Conservation (phyloP, 2,113 vertebrate species). For the Stercorarius parasiticus region DNA sequence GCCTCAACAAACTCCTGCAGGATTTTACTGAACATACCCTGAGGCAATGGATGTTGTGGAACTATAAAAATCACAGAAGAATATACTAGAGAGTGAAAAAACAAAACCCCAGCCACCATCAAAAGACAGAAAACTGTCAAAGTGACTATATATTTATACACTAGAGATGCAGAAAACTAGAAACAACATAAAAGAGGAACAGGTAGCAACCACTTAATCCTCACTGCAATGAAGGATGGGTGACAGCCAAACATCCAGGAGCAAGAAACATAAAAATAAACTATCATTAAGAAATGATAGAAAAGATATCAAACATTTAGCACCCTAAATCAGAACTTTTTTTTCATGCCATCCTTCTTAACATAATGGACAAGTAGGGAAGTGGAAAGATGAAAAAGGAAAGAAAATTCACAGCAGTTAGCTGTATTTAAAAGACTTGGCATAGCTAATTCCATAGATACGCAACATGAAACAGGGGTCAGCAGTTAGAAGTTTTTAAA, state of each 20-base stretch:
- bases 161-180: neutral
- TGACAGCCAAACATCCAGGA: neutral
- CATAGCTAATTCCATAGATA: neutral
- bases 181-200: neutral
- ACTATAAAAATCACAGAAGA: neutral
- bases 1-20: neutral
- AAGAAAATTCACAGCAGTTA: neutral
- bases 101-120: neutral
- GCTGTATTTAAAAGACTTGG: neutral
- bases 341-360: neutral
- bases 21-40: conserved; percentile 6
- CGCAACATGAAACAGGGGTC: neutral
- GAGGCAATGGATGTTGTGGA: neutral
- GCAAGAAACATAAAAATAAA: neutral
- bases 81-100: neutral
- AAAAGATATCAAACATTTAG: neutral
- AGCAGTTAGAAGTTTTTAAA: neutral
- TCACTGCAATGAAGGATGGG: neutral
- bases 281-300: neutral
- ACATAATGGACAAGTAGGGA: neutral
- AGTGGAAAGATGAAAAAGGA: neutral
- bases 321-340: neutral
- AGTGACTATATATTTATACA: neutral
- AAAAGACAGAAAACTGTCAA: conserved; percentile 5
- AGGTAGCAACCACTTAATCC: neutral